phyloP scores from a whole-genome alignment of 2,113 vertebrate genomes.

The Melanerpes formicivorus region DNA sequence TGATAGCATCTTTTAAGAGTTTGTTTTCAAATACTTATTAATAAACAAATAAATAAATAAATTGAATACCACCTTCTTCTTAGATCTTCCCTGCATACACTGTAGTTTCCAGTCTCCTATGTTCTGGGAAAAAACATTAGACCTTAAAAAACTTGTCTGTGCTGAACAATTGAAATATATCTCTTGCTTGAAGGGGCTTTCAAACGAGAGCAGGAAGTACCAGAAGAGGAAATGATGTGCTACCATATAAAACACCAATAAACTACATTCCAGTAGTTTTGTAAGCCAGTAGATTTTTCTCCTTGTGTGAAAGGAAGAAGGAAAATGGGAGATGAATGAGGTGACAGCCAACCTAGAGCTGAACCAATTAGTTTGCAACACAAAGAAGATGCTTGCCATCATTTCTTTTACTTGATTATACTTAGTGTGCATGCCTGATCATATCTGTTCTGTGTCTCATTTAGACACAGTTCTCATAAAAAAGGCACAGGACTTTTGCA shows the following conservation, averaged over 20 bases:
- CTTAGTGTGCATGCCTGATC: neutral
- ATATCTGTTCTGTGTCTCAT: neutral
- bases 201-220: neutral
- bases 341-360: neutral
- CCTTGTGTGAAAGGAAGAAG: neutral
- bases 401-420: neutral
- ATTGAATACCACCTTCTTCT: neutral
- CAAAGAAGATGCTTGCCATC: neutral
- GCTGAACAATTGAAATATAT: neutral
- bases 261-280: neutral
- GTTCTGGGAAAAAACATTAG: neutral
- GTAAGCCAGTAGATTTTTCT: neutral
- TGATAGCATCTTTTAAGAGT: neutral
- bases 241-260: neutral
- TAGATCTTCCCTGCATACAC: neutral
- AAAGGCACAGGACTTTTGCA: fast-evolving
- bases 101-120: neutral
- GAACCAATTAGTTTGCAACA: neutral
- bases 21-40: neutral
- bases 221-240: neutral
- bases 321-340: neutral
- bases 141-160: neutral
- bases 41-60: neutral
- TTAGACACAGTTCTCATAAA: neutral
- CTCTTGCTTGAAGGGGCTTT: neutral